These are phyloP conservation scores for Xestobium rufovillosum DNA, from an alignment of 2,888 invertebrate genomes.

Conservation along the genomic window DNA sequence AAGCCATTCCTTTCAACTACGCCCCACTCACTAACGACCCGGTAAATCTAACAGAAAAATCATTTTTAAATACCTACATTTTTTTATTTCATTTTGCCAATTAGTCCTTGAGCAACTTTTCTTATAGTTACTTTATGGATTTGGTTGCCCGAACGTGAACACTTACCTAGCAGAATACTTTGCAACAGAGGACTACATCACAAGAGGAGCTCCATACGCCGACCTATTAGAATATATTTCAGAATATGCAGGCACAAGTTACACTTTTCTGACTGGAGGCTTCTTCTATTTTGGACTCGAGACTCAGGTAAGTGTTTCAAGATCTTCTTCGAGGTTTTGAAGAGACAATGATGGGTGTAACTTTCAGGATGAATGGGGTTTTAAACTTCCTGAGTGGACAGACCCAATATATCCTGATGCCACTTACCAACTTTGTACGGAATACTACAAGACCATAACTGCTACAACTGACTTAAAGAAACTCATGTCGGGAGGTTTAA, in stretches of 20 bases:
- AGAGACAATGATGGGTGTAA: background rate
- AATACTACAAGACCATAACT: slow-evolving; percentile 37
- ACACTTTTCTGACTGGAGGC: slow-evolving; percentile 51
- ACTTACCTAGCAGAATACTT: too few species aligned
- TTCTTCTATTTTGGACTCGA: slow-evolving; percentile 53
- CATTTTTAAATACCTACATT: too few species aligned
- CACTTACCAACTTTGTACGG: slow-evolving; percentile 31
- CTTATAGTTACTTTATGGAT: too few species aligned
- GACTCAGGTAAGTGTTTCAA: slow-evolving; percentile 48
- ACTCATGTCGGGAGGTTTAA: slow-evolving; percentile 27
- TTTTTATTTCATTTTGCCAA: too few species aligned
- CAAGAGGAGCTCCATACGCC: too few species aligned
- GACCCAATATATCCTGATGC: slow-evolving; percentile 34
- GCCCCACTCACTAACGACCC: slow-evolving; percentile 39
- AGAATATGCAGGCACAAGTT: slow-evolving; percentile 45
- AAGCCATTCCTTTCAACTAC: slow-evolving; percentile 66
- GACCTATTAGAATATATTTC: slow-evolving; percentile 46
- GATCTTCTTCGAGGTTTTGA: slow-evolving; percentile 7
- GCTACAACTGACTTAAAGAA: slow-evolving; percentile 32
- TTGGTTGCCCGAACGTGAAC: too few species aligned
- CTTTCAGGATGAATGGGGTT: slow-evolving; percentile 33
- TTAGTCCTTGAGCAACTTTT: too few species aligned
- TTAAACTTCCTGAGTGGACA: slow-evolving; percentile 41
- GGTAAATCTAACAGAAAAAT: too few species aligned
- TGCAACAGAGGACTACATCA: too few species aligned